These are phyloP conservation scores for Theodoxus fluviatilis DNA, from an alignment of 2,888 invertebrate genomes.

Conservation along the genomic window DNA sequence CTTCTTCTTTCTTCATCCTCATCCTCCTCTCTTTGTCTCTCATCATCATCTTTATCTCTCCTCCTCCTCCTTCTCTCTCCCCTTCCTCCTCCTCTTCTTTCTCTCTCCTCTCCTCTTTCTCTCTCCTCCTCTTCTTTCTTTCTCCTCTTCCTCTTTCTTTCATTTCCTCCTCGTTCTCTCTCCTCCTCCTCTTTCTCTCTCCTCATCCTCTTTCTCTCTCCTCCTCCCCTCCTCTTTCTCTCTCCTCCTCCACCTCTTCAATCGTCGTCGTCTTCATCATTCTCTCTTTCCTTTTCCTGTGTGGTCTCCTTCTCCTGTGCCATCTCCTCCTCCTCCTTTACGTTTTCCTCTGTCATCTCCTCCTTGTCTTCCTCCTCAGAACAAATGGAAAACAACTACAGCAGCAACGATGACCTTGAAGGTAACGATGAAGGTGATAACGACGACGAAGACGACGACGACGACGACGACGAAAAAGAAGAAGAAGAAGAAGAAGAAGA, in stretches of 20 bases:
- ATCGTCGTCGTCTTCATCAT: background rate
- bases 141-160: background rate
- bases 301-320: background rate
- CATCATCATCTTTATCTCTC: background rate
- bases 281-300: background rate
- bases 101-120: background rate
- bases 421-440: too few relatives aligned
- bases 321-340: too few relatives aligned
- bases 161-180: background rate
- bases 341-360: too few relatives aligned
- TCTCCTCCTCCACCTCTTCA: background rate
- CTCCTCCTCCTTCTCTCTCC: too few relatives aligned
- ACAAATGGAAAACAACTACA: too few relatives aligned
- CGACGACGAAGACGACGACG: too few relatives aligned
- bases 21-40: background rate
- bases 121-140: background rate
- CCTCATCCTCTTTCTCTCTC: too few relatives aligned
- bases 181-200: too few relatives aligned
- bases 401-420: too few relatives aligned
- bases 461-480: too few relatives aligned
- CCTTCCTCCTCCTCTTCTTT: too few relatives aligned
- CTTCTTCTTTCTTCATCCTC: background rate
- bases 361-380: constrained; percentile 1
- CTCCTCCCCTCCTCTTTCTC: background rate
- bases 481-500: too few relatives aligned